Evolutionary conservation across 2,888 invertebrate genomes (phyloP).

Genomic region (Acanthopleura granulata): DNA sequence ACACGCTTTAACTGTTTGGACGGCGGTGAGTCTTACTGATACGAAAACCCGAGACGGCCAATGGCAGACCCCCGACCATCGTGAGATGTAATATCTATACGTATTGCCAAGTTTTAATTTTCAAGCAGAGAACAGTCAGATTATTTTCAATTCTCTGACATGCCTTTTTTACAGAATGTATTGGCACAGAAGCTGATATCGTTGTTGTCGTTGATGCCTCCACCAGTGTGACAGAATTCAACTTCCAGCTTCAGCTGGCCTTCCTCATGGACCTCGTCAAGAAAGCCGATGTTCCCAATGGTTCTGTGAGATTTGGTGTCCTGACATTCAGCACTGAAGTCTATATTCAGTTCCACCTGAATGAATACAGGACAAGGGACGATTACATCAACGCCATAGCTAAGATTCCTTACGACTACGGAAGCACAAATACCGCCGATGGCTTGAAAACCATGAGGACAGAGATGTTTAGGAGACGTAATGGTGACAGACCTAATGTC

Average conservation of each 20-base stretch:
- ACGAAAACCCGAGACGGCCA: too few species aligned
- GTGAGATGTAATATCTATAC: too few species aligned
- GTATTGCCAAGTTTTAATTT: too few species aligned
- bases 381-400: conserved; percentile 48
- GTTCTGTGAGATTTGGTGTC: conserved; percentile 29
- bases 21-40: too few species aligned
- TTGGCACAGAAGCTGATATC: conserved; percentile 35
- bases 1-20: too few species aligned
- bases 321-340: conserved; percentile 47
- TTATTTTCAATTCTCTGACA: too few species aligned
- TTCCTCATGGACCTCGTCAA: conserved; percentile 38
- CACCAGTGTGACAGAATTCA: conserved; percentile 43
- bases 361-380: conserved; percentile 35
- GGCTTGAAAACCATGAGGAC: conserved; percentile 49
- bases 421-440: conserved; percentile 62
- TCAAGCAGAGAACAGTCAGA: too few species aligned
- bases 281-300: conserved; percentile 32
- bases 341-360: conserved; percentile 55
- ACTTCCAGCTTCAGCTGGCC: conserved; percentile 41
- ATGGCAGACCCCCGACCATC: too few species aligned
- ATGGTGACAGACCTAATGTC: conserved; percentile 56
- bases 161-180: conserved; percentile 11
- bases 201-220: conserved; percentile 51
- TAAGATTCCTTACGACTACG: conserved; percentile 49
- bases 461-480: conserved; percentile 47